Evolutionary conservation across 2,113 vertebrate species (phyloP).

Genomic region (Aptenodytes patagonicus): DNA sequence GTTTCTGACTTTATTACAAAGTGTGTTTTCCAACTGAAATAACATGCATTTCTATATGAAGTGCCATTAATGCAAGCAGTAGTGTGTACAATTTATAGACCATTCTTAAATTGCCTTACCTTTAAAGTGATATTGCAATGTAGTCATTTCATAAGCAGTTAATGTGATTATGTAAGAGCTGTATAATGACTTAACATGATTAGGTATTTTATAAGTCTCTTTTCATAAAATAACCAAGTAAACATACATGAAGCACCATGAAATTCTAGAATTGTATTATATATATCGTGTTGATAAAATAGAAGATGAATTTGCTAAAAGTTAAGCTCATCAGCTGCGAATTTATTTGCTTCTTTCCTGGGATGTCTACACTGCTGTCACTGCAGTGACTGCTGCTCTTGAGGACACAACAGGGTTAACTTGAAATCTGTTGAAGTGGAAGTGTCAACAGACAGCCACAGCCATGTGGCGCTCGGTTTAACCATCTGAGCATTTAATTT

Average conservation of each 20-base stretch:
- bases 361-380: not conserved
- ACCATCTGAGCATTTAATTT: not conserved
- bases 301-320: conserved; percentile 53
- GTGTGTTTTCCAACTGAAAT: conserved; percentile 15
- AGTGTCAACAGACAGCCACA: not conserved
- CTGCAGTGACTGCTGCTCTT: not conserved
- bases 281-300: conserved; percentile 4
- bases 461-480: not conserved
- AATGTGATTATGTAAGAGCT: conserved; percentile 50
- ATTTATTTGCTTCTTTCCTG: conserved; percentile 18
- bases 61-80: conserved; percentile 25
- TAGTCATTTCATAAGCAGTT: conserved; percentile 57
- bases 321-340: conserved; percentile 31
- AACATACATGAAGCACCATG: conserved; percentile 13
- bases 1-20: conserved; percentile 32
- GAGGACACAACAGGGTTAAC: not conserved
- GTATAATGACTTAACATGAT: conserved; percentile 43
- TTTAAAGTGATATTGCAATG: conserved; percentile 20
- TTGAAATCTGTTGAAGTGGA: not conserved
- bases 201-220: conserved; percentile 44
- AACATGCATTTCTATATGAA: conserved; percentile 60
- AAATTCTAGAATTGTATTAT: conserved; percentile 46
- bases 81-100: conserved; percentile 13
- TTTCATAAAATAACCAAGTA: conserved; percentile 56
- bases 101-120: conserved; percentile 32